These are phyloP conservation scores for Pocillopora grandis DNA, from an alignment of 92 coral and sea anemone genomes.

Conservation along the genomic window DNA sequence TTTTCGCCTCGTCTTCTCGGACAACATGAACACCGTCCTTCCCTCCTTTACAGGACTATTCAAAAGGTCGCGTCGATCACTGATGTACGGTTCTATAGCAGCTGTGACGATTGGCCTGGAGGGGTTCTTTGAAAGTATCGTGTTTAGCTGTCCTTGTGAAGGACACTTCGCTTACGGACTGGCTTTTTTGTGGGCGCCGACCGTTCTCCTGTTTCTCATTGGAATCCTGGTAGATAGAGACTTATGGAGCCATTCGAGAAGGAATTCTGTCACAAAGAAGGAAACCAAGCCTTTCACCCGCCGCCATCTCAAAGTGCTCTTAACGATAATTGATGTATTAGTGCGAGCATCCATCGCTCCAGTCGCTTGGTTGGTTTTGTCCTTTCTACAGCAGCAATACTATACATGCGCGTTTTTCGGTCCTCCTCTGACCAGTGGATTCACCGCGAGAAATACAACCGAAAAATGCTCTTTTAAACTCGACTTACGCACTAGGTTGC, in stretches of 20 bases:
- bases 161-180: constrained; percentile 59
- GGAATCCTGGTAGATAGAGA: constrained; percentile 49
- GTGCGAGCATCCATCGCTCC: constrained; percentile 51
- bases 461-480: neutral
- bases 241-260: constrained; percentile 27
- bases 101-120: constrained; percentile 49
- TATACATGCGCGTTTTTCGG: constrained; percentile 59
- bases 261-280: neutral
- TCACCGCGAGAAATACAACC: neutral
- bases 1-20: neutral
- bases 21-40: constrained; percentile 46
- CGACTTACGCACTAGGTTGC: constrained; percentile 1
- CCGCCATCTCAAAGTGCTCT: neutral
- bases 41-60: constrained; percentile 28
- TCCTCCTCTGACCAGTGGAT: constrained; percentile 17
- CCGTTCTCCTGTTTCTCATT: constrained; percentile 44
- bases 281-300: neutral
- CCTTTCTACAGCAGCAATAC: constrained; percentile 57
- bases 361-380: constrained; percentile 51
- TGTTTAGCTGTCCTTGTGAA: constrained; percentile 72
- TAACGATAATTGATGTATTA: constrained; percentile 17
- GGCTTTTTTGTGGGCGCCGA: constrained; percentile 61
- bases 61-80: constrained; percentile 40
- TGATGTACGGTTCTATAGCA: constrained; percentile 44
- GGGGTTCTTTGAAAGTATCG: constrained; percentile 51